Evolutionary conservation across 1,140 invertebrate genomes (phyloP).

Genomic region (Caenorhabditis briggsae): DNA sequence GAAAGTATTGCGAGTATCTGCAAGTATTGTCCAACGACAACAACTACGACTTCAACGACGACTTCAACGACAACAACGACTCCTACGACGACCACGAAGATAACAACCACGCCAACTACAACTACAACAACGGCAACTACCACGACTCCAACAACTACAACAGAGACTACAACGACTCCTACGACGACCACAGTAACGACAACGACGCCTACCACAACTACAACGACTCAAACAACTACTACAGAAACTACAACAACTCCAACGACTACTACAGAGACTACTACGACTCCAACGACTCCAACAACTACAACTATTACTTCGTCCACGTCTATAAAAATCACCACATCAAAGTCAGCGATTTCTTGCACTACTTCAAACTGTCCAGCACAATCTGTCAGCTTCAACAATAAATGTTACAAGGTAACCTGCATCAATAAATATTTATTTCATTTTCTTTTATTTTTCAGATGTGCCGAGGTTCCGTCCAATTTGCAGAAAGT

Average conservation of each 20-base stretch:
- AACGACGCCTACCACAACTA: background rate
- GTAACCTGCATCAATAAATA: background rate
- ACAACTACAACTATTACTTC: background rate
- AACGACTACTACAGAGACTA: background rate
- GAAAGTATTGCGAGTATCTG: background rate
- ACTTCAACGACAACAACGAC: constrained; percentile 3
- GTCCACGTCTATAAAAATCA: background rate
- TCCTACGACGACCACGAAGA: background rate
- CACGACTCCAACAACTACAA: background rate
- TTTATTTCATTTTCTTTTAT: background rate
- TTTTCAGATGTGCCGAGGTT: constrained; percentile 21
- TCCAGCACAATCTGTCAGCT: background rate
- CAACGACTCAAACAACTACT: background rate
- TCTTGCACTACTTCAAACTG: background rate
- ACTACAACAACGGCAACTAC: background rate
- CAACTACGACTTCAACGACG: background rate
- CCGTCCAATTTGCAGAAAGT: background rate
- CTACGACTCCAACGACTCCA: background rate
- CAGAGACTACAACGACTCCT: background rate
- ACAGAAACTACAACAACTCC: background rate
- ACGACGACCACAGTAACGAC: background rate
- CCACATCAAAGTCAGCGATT: background rate
- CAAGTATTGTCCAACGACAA: constrained; percentile 19
- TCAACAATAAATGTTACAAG: background rate
- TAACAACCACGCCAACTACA: background rate